Base-by-base conservation (phyloP, 2,797 vertebrate genomes). In the Carcharodon carcharias region DNA sequence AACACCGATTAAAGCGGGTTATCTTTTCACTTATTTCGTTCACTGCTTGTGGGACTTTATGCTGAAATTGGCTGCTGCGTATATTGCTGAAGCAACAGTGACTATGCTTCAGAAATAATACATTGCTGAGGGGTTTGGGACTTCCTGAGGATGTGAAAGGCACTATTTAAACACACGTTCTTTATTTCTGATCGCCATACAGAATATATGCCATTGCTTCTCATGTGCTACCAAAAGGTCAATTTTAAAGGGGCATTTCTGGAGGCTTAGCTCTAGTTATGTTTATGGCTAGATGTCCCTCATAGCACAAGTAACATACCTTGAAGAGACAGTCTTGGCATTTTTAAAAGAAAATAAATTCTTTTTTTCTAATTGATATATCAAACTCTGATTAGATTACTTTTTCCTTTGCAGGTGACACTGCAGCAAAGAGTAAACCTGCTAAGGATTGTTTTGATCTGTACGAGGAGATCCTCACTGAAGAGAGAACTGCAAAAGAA, bases 381-480 rank as follows among this genome's bases (percentile, higher is more conserved):
- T 56, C 11, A 56, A 73, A 77, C 0, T 58, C 28, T 77, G 56
- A 73, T 77, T 26, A 54, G 7, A 31, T 40, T 58, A 26, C 40
- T 45, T 67, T 93, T 65, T 96, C 97, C 96, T 28, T 96, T 97
- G 23, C 97, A 99, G 98, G 97, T 1, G 98, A 96, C 96, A 95
- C 97, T 63, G 69, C 97, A 96, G 89, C 97, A 96, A 96, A 95
- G 92, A 96, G 97, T 96, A 97, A 97, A 63, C 97, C 98, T 69
- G 96, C 96, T 96, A 97, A 97, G 97, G 98, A 98, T 96, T 98
- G 98, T 26, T 98, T 99, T 97, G 99, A 99, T 97, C 98, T 99
- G 61, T 99, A 99, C 97, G 99, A 99, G 97, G 99, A 99, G 97
- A 97, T 99, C 54, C 96, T 99, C 96, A 98, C 98, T 96, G 98